Conservation (phyloP, 2,113 vertebrate species). For the Corvus hawaiiensis region DNA sequence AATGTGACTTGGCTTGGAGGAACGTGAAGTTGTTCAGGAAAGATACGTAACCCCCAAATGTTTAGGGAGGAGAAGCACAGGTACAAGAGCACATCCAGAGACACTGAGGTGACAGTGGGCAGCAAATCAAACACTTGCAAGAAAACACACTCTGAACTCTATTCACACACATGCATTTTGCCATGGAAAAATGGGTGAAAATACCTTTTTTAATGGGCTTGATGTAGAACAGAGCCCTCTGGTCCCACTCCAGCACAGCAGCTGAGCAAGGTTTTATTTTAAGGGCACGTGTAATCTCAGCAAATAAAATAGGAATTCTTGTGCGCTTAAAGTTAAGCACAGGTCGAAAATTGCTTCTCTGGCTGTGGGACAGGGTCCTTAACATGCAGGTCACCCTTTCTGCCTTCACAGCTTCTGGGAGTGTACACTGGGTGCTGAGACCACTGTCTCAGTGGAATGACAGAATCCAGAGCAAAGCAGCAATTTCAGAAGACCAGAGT, state of each 20-base stretch:
- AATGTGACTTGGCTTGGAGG: background rate
- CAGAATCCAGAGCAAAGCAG: background rate
- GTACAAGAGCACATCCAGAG: background rate
- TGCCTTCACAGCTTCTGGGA: background rate
- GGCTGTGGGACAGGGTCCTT: background rate
- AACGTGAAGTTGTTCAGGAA: fast-evolving
- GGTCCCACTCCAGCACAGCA: background rate
- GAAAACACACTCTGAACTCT: background rate
- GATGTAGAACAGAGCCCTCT: background rate
- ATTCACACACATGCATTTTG: background rate
- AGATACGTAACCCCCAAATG: fast-evolving
- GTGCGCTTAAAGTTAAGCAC: background rate
- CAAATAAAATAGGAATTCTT: background rate
- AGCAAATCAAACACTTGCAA: background rate
- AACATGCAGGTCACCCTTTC: background rate
- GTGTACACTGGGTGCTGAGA: fast-evolving
- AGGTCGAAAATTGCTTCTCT: background rate
- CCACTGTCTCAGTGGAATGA: fast-evolving
- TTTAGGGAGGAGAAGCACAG: background rate
- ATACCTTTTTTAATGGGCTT: background rate
- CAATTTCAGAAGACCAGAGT: background rate
- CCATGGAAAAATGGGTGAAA: background rate
- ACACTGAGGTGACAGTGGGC: background rate
- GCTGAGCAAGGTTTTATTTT: background rate
- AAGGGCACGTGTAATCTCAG: background rate